Conservation (phyloP, 2,888 invertebrate genomes). For the Chouioia cunea region DNA sequence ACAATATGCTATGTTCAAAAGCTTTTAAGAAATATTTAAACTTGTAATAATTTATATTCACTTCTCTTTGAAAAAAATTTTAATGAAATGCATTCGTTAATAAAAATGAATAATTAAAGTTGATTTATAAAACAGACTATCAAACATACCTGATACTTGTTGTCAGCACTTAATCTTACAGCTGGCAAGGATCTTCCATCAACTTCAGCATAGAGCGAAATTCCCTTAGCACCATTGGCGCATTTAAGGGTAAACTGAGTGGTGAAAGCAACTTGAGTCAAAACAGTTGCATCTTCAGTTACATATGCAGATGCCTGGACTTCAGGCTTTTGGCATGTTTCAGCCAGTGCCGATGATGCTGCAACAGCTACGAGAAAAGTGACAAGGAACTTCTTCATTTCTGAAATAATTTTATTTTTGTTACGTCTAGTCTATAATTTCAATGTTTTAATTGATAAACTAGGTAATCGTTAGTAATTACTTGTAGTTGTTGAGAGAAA, state of each 20-base stretch:
- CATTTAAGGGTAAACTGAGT: constrained; percentile 91
- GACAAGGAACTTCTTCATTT: constrained; percentile 48
- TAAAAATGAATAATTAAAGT: too few species aligned
- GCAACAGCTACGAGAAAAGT: constrained; percentile 37
- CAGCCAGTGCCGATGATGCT: constrained; percentile 52
- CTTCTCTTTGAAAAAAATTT: too few species aligned
- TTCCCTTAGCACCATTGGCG: constrained; percentile 75
- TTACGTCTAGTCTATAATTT: background rate
- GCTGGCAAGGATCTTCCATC: constrained; percentile 88
- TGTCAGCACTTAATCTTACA: constrained; percentile 79
- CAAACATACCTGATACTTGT: constrained; percentile 82
- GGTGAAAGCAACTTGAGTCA: constrained; percentile 91
- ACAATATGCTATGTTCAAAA: too few species aligned
- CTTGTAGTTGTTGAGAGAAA: too few species aligned
- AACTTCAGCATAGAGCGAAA: constrained; percentile 90
- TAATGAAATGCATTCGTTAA: too few species aligned
- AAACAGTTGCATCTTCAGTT: constrained; percentile 91
- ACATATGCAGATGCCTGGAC: constrained; percentile 87
- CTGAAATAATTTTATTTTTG: constrained; percentile 3
- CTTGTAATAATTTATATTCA: too few species aligned
- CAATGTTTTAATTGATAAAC: constrained; percentile 19
- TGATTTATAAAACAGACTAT: too few species aligned
- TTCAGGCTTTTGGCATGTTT: constrained; percentile 75
- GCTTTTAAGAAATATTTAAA: too few species aligned
- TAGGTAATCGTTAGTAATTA: too few species aligned